These are phyloP conservation scores for Cinclus mexicanus DNA, from an alignment of 2,113 vertebrate genomes.

Conservation along the genomic window DNA sequence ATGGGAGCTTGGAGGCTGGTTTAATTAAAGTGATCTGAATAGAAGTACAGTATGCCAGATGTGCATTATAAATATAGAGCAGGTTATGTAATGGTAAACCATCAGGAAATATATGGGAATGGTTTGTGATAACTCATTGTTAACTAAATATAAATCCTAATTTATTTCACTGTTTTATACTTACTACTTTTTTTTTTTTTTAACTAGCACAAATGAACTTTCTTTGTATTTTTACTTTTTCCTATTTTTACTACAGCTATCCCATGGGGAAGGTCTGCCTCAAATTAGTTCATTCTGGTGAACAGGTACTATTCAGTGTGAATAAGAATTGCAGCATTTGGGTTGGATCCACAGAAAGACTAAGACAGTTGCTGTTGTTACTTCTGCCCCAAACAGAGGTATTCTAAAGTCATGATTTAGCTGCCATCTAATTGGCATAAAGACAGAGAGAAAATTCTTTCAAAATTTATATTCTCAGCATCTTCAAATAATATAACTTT, in stretches of 20 bases:
- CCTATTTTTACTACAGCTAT: constrained; percentile 57
- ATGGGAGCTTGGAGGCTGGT: constrained; percentile 75
- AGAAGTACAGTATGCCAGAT: constrained; percentile 74
- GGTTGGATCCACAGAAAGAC: not conserved
- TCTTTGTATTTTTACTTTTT: constrained; percentile 65
- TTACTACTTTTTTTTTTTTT: constrained; percentile 27
- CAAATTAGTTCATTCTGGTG: constrained; percentile 63
- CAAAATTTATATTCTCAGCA: not conserved
- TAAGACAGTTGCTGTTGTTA: not conserved
- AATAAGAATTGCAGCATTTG: not conserved
- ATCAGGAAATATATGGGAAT: constrained; percentile 73
- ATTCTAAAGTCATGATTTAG: not conserved
- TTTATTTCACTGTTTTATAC: constrained; percentile 75
- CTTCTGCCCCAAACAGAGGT: not conserved
- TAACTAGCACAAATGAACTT: constrained; percentile 68
- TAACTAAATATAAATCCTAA: constrained; percentile 74
- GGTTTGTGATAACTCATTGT: constrained; percentile 77
- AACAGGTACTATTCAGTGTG: constrained; percentile 27
- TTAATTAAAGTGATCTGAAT: constrained; percentile 82
- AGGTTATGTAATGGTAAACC: constrained; percentile 77
- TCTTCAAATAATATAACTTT: not conserved
- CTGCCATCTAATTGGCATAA: not conserved
- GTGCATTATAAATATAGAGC: constrained; percentile 74
- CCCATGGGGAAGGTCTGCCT: constrained; percentile 62
- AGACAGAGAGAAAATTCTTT: not conserved